Conservation (phyloP, 2,888 invertebrate species). For the Meteorus colon region DNA sequence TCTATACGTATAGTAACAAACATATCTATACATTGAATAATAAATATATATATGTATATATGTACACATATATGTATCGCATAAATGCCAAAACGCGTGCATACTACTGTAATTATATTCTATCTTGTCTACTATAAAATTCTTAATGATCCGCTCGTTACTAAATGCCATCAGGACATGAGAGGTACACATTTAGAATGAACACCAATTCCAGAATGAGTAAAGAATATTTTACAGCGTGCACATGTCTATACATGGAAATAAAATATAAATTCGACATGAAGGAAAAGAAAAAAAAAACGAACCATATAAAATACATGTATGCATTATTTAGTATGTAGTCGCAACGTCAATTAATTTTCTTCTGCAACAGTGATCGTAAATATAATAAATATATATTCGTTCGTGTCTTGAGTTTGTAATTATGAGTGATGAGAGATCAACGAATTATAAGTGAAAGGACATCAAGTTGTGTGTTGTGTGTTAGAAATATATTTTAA, state of each 20-base stretch:
- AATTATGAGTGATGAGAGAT: constrained; percentile 38
- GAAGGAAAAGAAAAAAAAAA: background rate
- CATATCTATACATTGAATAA: constrained; percentile 17
- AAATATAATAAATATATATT: constrained; percentile 1
- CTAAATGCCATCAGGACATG: constrained; percentile 51
- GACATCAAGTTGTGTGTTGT: constrained; percentile 19
- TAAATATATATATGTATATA: constrained; percentile 11
- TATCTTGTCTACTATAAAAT: constrained; percentile 40
- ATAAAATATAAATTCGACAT: background rate
- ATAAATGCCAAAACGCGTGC: constrained; percentile 55
- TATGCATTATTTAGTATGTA: background rate
- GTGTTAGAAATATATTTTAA: background rate
- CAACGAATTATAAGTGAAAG: constrained; percentile 42
- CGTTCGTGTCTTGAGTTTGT: constrained; percentile 3
- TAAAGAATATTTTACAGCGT: constrained; percentile 7
- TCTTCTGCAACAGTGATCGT: constrained; percentile 22
- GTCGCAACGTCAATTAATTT: constrained; percentile 15
- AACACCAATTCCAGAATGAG: background rate
- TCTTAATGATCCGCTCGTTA: constrained; percentile 52
- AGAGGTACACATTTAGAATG: background rate
- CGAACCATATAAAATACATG: constrained; percentile 5
- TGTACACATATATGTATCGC: constrained; percentile 17
- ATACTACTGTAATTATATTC: constrained; percentile 53
- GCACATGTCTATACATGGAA: constrained; percentile 14
- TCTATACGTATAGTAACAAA: constrained; percentile 4